Evolutionary conservation across 2,797 vertebrate species (phyloP).

Genomic region (Strix occidentalis): DNA sequence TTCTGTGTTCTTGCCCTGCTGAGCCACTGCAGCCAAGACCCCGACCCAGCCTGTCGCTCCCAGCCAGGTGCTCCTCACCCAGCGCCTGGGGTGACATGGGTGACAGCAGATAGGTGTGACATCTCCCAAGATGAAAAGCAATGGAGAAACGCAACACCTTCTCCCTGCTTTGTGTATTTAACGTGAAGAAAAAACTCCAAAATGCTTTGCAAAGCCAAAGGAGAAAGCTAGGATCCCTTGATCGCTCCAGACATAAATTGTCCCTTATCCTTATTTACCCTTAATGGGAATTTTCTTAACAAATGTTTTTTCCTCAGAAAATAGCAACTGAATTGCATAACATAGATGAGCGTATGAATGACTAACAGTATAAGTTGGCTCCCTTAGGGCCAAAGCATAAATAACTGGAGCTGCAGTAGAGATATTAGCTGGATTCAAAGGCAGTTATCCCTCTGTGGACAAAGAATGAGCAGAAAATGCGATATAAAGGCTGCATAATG

Average conservation of each 20-base stretch:
- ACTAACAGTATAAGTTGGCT: neutral
- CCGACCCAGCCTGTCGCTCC: neutral
- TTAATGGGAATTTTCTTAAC: neutral
- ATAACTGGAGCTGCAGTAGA: neutral
- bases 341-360: neutral
- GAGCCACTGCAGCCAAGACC: neutral
- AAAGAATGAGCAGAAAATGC: neutral
- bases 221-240: neutral
- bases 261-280: neutral
- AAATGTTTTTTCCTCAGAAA: neutral
- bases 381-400: neutral
- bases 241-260: neutral
- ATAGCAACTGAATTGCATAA: neutral
- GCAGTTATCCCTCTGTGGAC: too few relatives aligned
- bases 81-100: rapidly evolving
- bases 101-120: neutral
- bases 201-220: neutral
- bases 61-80: neutral
- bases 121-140: neutral
- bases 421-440: neutral
- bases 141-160: rapidly evolving
- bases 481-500: neutral
- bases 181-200: neutral
- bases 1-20: neutral
- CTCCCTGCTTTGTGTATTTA: neutral